These are phyloP conservation scores for Dromaius novaehollandiae DNA, from an alignment of 2,113 vertebrate genomes.

Conservation along the genomic window DNA sequence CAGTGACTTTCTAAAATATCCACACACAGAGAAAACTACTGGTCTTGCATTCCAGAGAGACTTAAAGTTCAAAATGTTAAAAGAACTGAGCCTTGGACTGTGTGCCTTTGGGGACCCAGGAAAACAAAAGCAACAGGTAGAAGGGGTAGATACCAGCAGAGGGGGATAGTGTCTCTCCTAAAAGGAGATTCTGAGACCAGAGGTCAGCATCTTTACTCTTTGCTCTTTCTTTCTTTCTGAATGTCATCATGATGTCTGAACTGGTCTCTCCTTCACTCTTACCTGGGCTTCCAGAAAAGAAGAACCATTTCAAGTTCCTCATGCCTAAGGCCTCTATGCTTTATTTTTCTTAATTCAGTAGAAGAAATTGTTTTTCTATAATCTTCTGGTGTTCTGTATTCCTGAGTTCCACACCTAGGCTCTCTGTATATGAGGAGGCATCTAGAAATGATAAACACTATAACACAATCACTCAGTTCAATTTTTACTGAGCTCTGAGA, in stretches of 20 bases:
- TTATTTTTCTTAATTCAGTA: not conserved
- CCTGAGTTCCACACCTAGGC: not conserved
- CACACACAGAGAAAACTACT: not conserved
- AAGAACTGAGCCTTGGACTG: not conserved
- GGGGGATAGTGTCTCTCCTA: constrained; percentile 10
- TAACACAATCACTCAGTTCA: not conserved
- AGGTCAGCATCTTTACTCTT: not conserved
- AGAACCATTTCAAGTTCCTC: not conserved
- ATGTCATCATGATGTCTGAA: not conserved
- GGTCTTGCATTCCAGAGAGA: not conserved
- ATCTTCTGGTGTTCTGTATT: not conserved
- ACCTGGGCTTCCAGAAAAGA: not conserved
- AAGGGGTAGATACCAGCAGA: constrained; percentile 18
- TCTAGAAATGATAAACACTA: not conserved
- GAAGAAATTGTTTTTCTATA: not conserved
- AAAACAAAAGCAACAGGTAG: not conserved
- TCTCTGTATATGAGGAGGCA: not conserved
- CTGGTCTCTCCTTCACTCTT: not conserved
- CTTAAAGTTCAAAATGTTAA: not conserved
- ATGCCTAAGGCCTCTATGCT: not conserved
- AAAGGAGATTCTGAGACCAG: not conserved
- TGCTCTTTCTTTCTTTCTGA: not conserved
- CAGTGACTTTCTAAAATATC: not conserved
- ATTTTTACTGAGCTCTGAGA: not conserved
- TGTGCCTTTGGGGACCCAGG: not conserved